These are phyloP conservation scores for Sander lucioperca DNA, from an alignment of 2,113 vertebrate genomes.

Conservation along the genomic window DNA sequence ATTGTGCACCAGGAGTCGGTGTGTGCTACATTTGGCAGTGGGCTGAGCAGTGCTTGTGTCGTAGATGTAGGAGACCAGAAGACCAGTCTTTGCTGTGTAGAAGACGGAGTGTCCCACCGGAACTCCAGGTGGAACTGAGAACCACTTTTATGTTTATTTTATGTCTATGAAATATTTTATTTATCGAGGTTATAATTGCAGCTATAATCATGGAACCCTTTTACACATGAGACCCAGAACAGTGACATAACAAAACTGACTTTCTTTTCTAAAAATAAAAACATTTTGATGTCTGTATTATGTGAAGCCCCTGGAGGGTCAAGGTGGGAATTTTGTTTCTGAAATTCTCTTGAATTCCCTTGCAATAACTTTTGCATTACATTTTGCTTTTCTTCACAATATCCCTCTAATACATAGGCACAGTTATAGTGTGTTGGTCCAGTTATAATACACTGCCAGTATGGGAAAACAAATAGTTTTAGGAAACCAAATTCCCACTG, in stretches of 20 bases:
- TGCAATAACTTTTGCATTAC: not conserved
- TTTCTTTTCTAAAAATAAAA: not conserved
- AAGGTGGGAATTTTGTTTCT: not conserved
- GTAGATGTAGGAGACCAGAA: conserved; percentile 98
- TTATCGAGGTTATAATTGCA: not conserved
- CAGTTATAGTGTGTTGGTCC: not conserved
- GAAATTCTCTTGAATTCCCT: not conserved
- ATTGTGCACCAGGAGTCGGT: conserved; percentile 98
- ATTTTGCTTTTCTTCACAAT: not conserved
- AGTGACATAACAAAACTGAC: not conserved
- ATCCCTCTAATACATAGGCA: not conserved
- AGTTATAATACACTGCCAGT: not conserved
- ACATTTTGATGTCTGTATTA: not conserved
- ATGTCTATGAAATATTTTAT: not conserved
- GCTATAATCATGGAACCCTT: not conserved
- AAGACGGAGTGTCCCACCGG: conserved; percentile 97
- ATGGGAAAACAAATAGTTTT: not conserved
- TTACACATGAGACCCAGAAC: not conserved
- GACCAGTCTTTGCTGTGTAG: conserved; percentile 96
- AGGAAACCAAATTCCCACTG: not conserved
- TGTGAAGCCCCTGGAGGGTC: not conserved
- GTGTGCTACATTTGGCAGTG: conserved; percentile 95
- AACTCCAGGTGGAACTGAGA: conserved; percentile 89
- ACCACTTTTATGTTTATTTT: not conserved
- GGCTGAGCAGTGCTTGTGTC: conserved; percentile 95